A percentile compares a stretch with the other conserved stretches of the same genome.
These are phyloP conservation scores for Ceriagrion tenellum DNA, from an alignment of 2,888 invertebrate species.

Conservation along the genomic window DNA sequence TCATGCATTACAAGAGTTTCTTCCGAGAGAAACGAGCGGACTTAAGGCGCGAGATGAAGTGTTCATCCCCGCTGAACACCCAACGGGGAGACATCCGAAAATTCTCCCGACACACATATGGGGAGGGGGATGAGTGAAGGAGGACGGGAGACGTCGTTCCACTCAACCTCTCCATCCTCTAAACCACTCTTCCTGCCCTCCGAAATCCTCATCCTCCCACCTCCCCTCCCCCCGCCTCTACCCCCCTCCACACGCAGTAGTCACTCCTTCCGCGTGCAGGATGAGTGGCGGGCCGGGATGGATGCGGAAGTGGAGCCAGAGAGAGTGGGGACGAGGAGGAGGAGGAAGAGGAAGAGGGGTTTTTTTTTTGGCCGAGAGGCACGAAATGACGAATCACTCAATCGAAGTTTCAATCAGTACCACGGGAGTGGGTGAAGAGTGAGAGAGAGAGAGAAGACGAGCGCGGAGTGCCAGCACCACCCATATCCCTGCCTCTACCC, in stretches of 20 bases:
- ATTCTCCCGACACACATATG: background rate
- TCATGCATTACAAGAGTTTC: background rate
- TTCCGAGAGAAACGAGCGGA: background rate
- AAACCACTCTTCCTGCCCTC: background rate
- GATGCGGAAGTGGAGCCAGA: background rate
- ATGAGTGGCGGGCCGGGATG: background rate
- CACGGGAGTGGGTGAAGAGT: background rate
- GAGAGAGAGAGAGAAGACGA: background rate
- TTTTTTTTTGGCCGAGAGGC: constrained; percentile 3
- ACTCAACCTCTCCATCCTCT: background rate
- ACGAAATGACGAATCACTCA: constrained; percentile 64
- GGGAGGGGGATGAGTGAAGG: background rate
- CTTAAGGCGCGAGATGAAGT: background rate
- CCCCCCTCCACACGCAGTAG: background rate
- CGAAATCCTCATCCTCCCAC: background rate
- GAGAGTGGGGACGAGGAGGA: background rate
- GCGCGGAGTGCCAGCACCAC: background rate
- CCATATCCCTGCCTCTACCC: constrained; percentile 21
- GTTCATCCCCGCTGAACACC: background rate
- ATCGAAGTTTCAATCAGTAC: constrained; percentile 65
- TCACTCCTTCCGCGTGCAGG: background rate
- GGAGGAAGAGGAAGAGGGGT: no score
- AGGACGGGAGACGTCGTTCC: background rate
- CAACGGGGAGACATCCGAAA: background rate
- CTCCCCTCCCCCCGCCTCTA: background rate